A percentile compares a stretch with the other conserved stretches of the same genome.
These are phyloP conservation scores for Chaetoderma sp. DNA, from an alignment of 2,888 invertebrate genomes.

Conservation along the genomic window DNA sequence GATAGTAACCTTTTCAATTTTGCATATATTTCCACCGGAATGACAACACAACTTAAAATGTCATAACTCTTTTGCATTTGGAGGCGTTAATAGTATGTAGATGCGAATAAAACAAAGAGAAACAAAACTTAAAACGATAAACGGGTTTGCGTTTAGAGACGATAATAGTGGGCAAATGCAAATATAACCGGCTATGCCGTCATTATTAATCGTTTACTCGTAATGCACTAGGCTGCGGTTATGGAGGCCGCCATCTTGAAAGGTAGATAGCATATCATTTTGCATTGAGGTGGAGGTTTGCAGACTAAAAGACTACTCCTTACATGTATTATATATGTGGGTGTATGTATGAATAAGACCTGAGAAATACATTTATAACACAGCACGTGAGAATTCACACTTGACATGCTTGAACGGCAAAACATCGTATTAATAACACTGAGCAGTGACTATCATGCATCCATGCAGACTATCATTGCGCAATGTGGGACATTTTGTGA, in stretches of 20 bases:
- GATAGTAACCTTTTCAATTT: no score
- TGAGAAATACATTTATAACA: not conserved
- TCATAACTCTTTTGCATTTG: no score
- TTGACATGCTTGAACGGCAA: no score
- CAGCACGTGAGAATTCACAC: no score
- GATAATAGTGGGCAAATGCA: not conserved
- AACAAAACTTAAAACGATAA: not conserved
- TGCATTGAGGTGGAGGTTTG: not conserved
- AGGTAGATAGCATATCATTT: not conserved
- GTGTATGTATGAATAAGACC: not conserved
- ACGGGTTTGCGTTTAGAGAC: not conserved
- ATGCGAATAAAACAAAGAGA: not conserved
- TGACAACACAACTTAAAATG: no score
- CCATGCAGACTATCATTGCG: no score
- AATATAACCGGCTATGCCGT: not conserved
- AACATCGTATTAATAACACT: no score
- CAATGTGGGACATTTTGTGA: no score
- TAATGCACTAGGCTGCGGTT: not conserved
- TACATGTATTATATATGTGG: not conserved
- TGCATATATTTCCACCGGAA: no score
- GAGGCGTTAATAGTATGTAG: no score
- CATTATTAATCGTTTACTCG: not conserved
- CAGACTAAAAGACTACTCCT: not conserved
- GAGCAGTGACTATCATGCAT: no score
- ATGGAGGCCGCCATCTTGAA: not conserved